Percentiles rank a stretch among this genome's conserved stretches.
Evolutionary conservation across 2,797 vertebrate genomes (phyloP).

Genomic region (Arrhamphus sclerolepis): DNA sequence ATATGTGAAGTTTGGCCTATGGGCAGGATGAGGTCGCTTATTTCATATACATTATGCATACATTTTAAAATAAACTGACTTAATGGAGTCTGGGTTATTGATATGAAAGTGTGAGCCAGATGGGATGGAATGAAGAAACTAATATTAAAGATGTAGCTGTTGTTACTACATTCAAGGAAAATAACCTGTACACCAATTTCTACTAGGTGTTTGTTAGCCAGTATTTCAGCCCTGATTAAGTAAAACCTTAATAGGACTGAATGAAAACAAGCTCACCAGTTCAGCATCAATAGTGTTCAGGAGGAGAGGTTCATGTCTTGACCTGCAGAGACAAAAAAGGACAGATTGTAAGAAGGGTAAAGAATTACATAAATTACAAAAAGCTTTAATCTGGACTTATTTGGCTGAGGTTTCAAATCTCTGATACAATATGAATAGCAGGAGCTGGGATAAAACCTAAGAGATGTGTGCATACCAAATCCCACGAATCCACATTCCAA

Average conservation of each 20-base stretch:
- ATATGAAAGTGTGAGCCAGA: slow-evolving; percentile 34
- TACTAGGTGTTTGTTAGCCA: slow-evolving; percentile 23
- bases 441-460: slow-evolving; percentile 5
- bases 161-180: slow-evolving; percentile 20
- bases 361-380: slow-evolving; percentile 58
- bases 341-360: slow-evolving; percentile 46
- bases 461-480: slow-evolving; percentile 27
- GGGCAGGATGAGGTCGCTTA: slow-evolving; percentile 27
- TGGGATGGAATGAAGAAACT: slow-evolving; percentile 29
- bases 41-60: slow-evolving; percentile 38
- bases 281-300: slow-evolving; percentile 75
- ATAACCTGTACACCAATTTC: slow-evolving; percentile 19
- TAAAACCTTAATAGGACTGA: slow-evolving; percentile 12
- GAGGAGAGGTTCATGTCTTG: slow-evolving; percentile 73
- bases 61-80: slow-evolving; percentile 32
- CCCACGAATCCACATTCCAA: slow-evolving; percentile 26
- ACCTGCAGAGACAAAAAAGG: slow-evolving; percentile 75
- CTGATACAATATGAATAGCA: slow-evolving; percentile 8
- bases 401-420: slow-evolving; percentile 55
- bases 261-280: slow-evolving; percentile 74
- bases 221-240: not conserved
- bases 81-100: slow-evolving; percentile 39
- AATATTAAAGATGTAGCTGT: slow-evolving; percentile 27
- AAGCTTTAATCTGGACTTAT: slow-evolving; percentile 56
- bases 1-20: slow-evolving; percentile 18